Percentiles rank a stretch among this genome's conserved stretches.
phyloP scores from a whole-genome alignment of 2,113 vertebrate species.

The Ailuropoda melanoleuca region DNA sequence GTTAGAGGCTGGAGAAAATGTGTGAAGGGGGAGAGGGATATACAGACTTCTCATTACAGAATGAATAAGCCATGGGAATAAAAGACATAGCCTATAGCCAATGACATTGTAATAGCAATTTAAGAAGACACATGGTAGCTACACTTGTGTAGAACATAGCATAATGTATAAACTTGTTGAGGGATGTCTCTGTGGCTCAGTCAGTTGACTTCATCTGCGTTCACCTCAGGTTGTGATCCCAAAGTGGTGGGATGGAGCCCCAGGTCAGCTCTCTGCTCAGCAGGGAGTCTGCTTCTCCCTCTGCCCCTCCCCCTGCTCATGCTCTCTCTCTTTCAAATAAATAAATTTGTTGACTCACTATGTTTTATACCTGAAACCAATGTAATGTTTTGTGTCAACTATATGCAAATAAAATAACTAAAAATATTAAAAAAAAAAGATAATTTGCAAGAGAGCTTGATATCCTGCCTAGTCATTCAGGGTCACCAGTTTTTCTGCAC shows the following conservation, averaged over 20 bases:
- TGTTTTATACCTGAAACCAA: not conserved
- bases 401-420: not conserved
- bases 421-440: not conserved
- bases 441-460: not conserved
- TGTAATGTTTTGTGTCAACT: not conserved
- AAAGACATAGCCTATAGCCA: not conserved
- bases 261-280: too few relatives aligned
- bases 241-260: too few relatives aligned
- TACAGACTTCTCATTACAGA: not conserved
- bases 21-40: not conserved
- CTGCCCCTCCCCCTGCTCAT: accelerated
- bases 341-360: not conserved
- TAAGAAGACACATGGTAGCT: not conserved
- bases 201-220: too few relatives aligned
- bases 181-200: too few relatives aligned
- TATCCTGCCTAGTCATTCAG: not conserved
- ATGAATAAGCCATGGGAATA: not conserved
- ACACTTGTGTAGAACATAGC: not conserved
- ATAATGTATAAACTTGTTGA: not conserved
- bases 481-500: not conserved
- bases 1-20: not conserved
- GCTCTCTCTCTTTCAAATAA: too few relatives aligned
- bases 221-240: too few relatives aligned
- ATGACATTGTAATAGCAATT: not conserved
- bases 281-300: too few relatives aligned